These are phyloP conservation scores for Lasioglossum marginatum DNA, from an alignment of 2,888 invertebrate species.

Conservation along the genomic window DNA sequence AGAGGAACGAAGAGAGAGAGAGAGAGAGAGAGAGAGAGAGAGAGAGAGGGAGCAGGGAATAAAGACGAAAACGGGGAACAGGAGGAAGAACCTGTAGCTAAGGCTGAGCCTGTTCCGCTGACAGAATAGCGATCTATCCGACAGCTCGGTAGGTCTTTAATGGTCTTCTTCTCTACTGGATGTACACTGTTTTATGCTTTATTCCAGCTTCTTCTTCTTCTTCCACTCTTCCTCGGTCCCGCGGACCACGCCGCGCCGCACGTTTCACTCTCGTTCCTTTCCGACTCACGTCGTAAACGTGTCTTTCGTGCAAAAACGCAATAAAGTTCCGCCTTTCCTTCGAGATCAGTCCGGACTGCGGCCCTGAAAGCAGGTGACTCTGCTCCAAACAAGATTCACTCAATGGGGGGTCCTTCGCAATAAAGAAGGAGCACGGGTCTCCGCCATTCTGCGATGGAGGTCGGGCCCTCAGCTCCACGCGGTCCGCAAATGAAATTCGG, in stretches of 20 bases:
- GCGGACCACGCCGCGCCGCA: constrained; percentile 31
- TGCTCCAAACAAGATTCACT: constrained; percentile 69
- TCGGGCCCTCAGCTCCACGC: constrained; percentile 26
- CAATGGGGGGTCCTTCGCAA: constrained; percentile 68
- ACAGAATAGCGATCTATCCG: constrained; percentile 66
- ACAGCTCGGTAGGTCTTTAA: constrained; percentile 70
- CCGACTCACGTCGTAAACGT: constrained; percentile 70
- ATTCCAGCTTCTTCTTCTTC: constrained; percentile 47
- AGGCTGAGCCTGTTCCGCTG: constrained; percentile 63
- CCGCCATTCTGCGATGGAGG: constrained; percentile 41
- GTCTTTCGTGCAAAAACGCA: constrained; percentile 63
- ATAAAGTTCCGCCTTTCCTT: constrained; percentile 58
- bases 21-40: neutral
- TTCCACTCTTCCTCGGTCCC: neutral
- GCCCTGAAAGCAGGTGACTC: constrained; percentile 74
- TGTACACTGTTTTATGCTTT: constrained; percentile 70
- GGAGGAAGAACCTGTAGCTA: constrained; percentile 59
- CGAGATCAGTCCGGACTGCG: constrained; percentile 52
- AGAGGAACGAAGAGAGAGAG: constrained; percentile 1
- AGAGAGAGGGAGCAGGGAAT: constrained; percentile 14
- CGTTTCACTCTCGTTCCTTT: constrained; percentile 66
- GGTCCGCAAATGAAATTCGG: constrained; percentile 39
- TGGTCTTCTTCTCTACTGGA: constrained; percentile 68
- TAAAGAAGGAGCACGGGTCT: constrained; percentile 60
- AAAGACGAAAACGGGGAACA: constrained; percentile 33